Evolutionary conservation across 1,140 invertebrate species (phyloP), one percentile per base, ranked within the genome.

Genomic region (Lasioglossum baleicum): DNA sequence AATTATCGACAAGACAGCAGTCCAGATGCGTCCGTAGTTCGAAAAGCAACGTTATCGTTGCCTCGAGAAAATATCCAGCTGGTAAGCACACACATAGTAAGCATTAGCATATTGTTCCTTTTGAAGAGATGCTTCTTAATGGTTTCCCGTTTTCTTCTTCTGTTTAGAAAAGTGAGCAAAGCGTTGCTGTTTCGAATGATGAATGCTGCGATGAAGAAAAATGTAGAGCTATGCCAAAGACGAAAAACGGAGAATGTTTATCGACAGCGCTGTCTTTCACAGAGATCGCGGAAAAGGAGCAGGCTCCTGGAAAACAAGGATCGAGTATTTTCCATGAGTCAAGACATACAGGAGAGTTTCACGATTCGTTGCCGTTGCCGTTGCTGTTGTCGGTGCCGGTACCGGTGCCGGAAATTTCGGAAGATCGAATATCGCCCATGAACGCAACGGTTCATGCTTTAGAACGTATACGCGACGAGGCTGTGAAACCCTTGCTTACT

Each of bases 321-420:
- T 74, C 7, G 80, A 15, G 13, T 84, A 15, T 79, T 6, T 15
- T 1, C 77, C 42, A 53, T 15, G 61, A 72, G 13, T 66, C 90
- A 7, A 90, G 90, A 64, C 91, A 92, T 13, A 92, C 91, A 2
- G 90, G 92, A 35, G 92, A 92, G 83, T 93, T 92, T 77, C 91
- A 93, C 63, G 92, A 92, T 72, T 89, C 90, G 65, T 74, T 92
- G 8, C 87, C 91, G 4, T 75, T 93, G 48, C 89, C 91, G 0
- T 35, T 44, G 44, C 44, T 7, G 26, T 26, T 26, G 26, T 1
- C 26, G 26, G 0, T 26, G 26, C 26, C 26, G 26, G 0, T 26
- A 1, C 26, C 26, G 26, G 0, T 26, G 26, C 26, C 26, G 40
- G 68, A 85, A 20, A 2, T 61, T 1, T 13, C 56, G 3, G 66